These are phyloP conservation scores for Cladorhizidae sp. DNA, from an alignment of 37 sponge, comb jelly and placozoan genomes.

Conservation along the genomic window DNA sequence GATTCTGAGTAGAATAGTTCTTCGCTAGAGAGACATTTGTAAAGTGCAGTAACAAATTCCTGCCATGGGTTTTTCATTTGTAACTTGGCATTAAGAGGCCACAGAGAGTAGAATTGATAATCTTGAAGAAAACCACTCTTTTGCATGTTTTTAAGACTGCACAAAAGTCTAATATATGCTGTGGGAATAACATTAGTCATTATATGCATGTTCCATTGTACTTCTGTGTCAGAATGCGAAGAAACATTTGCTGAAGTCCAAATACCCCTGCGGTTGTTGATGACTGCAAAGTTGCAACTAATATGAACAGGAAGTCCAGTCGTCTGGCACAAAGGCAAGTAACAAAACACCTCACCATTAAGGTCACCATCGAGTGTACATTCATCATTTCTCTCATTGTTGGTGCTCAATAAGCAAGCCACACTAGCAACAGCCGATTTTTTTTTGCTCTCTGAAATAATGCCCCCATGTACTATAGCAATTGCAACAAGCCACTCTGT, in stretches of 20 bases:
- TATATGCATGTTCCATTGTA: slow-evolving; percentile 40
- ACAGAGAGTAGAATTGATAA: slow-evolving; percentile 35
- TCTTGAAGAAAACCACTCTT: not conserved
- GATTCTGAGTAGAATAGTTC: slow-evolving; percentile 33
- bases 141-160: not conserved
- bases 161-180: slow-evolving; percentile 38
- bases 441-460: too few species aligned
- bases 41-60: not conserved
- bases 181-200: slow-evolving; percentile 38
- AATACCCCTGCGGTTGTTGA: slow-evolving; percentile 64
- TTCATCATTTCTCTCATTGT: not conserved
- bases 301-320: slow-evolving; percentile 78
- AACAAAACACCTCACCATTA: slow-evolving; percentile 49
- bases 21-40: not conserved
- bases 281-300: slow-evolving; percentile 67
- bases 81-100: slow-evolving; percentile 30
- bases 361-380: not conserved
- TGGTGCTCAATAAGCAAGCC: not conserved
- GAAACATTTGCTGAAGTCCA: slow-evolving; percentile 43
- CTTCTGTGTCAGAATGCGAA: slow-evolving; percentile 7
- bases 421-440: not conserved
- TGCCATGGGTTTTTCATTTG: slow-evolving; percentile 35
- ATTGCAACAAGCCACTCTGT: not conserved
- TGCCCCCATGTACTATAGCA: not conserved
- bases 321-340: slow-evolving; percentile 26